Conservation (phyloP, 2,113 vertebrate species). For the Gallinago media region DNA sequence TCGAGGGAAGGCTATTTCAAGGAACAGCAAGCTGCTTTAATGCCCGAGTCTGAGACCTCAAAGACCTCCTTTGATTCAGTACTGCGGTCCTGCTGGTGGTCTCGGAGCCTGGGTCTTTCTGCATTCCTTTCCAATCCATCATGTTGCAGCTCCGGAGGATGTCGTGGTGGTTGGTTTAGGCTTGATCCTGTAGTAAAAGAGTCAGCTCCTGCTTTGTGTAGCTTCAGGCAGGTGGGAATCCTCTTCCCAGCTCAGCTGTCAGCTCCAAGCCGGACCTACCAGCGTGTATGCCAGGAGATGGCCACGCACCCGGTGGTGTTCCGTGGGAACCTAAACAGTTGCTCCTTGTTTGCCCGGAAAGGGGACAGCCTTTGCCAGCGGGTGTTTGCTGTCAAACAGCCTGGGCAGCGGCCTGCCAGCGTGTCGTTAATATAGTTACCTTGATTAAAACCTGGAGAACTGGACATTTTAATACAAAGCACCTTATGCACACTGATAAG, state of each 20-base stretch:
- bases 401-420: not conserved
- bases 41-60: not conserved
- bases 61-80: not conserved
- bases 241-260: not conserved
- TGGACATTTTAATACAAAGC: too few relatives aligned
- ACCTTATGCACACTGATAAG: too few relatives aligned
- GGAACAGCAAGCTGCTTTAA: not conserved
- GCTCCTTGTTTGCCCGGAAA: not conserved
- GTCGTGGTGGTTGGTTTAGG: not conserved
- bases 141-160: not conserved
- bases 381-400: not conserved
- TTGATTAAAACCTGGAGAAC: not conserved
- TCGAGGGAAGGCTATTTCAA: not conserved
- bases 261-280: not conserved
- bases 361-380: not conserved
- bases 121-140: not conserved
- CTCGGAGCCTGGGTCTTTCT: not conserved
- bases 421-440: not conserved
- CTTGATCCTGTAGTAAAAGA: not conserved
- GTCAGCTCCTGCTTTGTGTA: not conserved
- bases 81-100: not conserved
- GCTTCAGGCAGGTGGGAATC: not conserved
- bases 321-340: not conserved
- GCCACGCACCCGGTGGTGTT: rapidly evolving
- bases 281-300: rapidly evolving